Base-by-base conservation (phyloP, 2,888 invertebrate genomes). In the Drosophila bunnanda region DNA sequence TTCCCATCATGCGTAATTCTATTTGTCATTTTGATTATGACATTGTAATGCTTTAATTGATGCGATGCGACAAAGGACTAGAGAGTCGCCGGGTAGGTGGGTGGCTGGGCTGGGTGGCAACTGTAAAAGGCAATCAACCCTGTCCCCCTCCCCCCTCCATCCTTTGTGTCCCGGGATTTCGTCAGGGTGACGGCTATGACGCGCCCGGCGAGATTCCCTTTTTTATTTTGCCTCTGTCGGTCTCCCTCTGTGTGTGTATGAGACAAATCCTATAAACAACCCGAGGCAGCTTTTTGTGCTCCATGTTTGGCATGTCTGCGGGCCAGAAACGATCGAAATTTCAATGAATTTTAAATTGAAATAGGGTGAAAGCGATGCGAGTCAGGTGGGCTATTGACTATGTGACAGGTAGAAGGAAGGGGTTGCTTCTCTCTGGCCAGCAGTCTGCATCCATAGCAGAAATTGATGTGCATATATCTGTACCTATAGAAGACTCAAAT, bases 1-100 rank as follows among this genome's bases (percentile, higher is more conserved):
- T 92, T 88, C 86, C 84, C 90, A 89, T 91, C 91, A 85, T 84
- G 81, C 84, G 82, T 92, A 92, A 91, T 91, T 91, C 89, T 92
- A 91, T 91, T 91, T 91, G 91, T 91, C 91, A 91, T 91, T 91
- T 89, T 91, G 91, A 91, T 91, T 91, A 91, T 91, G 91, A 92
- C 91, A 89, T 91, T 92, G 91, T 91, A 91, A 91, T 91, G 90
- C 92, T 90, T 90, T 92, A 92, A 91, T 92, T 91, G 92, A 91
- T 90, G 92, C 87, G 76, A 76, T 59, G 59, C 73, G 66, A 75
- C 75, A 75, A 70, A 70, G 62, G 72, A 54, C 72, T 44, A 36
- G 7, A 4, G 17, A 4, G 1, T 20, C 34, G 38, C 8, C 6
- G 22, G 10, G 15, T 4, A 17, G 15, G 50, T 13, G 46, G 52